A percentile compares a stretch with the other conserved stretches of the same genome.
Conservation (phyloP, 2,888 invertebrate species). For the Pterobdella sp. region DNA sequence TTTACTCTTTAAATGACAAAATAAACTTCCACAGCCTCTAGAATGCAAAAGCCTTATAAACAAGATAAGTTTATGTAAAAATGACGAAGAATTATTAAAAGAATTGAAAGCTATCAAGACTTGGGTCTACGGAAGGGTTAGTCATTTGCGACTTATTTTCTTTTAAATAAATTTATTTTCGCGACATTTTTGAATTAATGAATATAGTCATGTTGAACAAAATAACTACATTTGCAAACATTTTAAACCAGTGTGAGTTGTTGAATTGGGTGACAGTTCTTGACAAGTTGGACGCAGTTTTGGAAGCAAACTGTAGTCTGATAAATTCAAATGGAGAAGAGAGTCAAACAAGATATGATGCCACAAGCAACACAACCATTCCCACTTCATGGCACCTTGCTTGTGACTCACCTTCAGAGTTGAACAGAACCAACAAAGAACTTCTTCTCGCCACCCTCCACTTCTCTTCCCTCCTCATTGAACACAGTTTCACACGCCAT, state of each 20-base stretch:
- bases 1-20: neutral
- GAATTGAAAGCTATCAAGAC: slow-evolving; percentile 67
- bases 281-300: slow-evolving; percentile 61
- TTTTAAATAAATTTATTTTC: slow-evolving; percentile 2
- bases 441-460: slow-evolving; percentile 67
- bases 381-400: slow-evolving; percentile 61
- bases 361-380: slow-evolving; percentile 3
- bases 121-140: slow-evolving; percentile 71
- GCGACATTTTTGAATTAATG: neutral
- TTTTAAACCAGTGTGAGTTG: slow-evolving; percentile 61
- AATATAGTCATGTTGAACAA: neutral
- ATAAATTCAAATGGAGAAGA: neutral
- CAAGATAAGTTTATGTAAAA: slow-evolving; percentile 61
- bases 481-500: slow-evolving; percentile 77
- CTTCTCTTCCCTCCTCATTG: slow-evolving; percentile 73
- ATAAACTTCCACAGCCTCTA: slow-evolving; percentile 49
- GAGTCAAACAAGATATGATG: slow-evolving; percentile 37
- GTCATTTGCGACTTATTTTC: slow-evolving; percentile 4
- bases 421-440: slow-evolving; percentile 54
- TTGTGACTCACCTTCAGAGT: slow-evolving; percentile 59
- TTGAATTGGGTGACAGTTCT: slow-evolving; percentile 78
- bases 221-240: neutral
- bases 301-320: slow-evolving; percentile 64
- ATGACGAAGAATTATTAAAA: slow-evolving; percentile 57
- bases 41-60: slow-evolving; percentile 72